phyloP scores from a whole-genome alignment of 1,140 invertebrate species.

The Nebria ingens region DNA sequence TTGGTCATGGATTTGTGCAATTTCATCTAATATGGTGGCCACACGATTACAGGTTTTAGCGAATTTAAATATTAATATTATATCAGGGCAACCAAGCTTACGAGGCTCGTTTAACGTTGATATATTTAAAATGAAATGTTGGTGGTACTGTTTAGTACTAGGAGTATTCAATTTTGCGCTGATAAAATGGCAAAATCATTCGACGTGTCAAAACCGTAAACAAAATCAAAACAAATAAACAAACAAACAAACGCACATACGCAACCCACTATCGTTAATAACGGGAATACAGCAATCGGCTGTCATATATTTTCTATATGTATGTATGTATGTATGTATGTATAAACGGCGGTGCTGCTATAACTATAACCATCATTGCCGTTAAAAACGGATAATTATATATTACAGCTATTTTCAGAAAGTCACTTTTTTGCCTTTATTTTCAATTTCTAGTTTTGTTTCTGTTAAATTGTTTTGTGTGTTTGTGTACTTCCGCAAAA shows the following conservation, averaged over 20 bases:
- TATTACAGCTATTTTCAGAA: too few species aligned
- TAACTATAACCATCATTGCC: too few species aligned
- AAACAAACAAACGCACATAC: not conserved
- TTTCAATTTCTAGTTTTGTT: too few species aligned
- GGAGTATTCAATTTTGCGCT: not conserved
- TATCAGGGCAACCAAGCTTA: not conserved
- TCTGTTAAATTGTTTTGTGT: too few species aligned
- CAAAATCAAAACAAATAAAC: not conserved
- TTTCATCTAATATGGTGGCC: too few species aligned
- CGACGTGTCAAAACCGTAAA: not conserved
- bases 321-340: slow-evolving; percentile 3
- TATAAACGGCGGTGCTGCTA: too few species aligned
- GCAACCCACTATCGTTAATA: slow-evolving; percentile 6
- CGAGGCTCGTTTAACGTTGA: not conserved
- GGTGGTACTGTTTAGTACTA: not conserved
- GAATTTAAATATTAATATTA: not conserved
- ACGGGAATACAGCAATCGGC: not conserved
- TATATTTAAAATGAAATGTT: not conserved
- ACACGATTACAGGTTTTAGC: not conserved
- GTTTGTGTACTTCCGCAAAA: too few species aligned
- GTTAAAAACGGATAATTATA: too few species aligned
- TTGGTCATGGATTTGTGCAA: slow-evolving; percentile 9
- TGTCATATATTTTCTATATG: slow-evolving; percentile 1
- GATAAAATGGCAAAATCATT: not conserved
- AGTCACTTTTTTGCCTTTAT: too few species aligned